These are phyloP conservation scores for Passerina amoena DNA, from an alignment of 2,113 vertebrate genomes.

Conservation along the genomic window DNA sequence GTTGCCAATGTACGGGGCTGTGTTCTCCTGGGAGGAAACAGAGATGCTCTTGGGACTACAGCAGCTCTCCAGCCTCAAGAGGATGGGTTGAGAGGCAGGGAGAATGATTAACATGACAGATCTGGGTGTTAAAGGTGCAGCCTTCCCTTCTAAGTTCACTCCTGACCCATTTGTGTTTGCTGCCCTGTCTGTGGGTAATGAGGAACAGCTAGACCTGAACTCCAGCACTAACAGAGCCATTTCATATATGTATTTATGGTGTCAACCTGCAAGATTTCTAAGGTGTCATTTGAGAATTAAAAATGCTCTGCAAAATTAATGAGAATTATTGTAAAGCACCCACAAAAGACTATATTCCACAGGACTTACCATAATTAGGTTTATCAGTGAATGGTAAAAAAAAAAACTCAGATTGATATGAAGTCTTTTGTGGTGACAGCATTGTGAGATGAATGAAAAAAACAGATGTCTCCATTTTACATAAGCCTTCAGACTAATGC, in stretches of 20 bases:
- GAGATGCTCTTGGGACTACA: slow-evolving; percentile 1
- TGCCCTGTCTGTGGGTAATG: neutral
- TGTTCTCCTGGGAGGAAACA: slow-evolving; percentile 14
- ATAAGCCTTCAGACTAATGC: slow-evolving; percentile 25
- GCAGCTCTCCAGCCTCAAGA: slow-evolving; percentile 47
- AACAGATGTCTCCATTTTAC: slow-evolving; percentile 23
- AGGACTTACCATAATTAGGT: neutral
- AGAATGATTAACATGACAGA: slow-evolving; percentile 49
- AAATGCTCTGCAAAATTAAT: neutral
- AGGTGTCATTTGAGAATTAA: neutral
- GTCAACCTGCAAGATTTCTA: neutral
- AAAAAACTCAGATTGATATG: neutral
- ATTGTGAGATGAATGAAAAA: slow-evolving; percentile 3
- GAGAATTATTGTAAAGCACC: neutral
- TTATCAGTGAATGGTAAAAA: neutral
- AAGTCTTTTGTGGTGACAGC: neutral
- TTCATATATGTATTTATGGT: neutral
- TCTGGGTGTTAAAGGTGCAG: slow-evolving; percentile 76
- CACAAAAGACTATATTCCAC: neutral
- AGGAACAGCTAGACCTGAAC: neutral
- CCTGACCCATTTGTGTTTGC: neutral
- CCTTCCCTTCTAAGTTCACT: slow-evolving; percentile 37
- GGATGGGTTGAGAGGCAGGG: slow-evolving; percentile 68
- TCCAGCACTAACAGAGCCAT: neutral
- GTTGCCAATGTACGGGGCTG: accelerated